Evolutionary conservation across 2,113 vertebrate species (phyloP), one percentile per base, ranked within the genome.

Genomic region (Gymnogyps californianus): DNA sequence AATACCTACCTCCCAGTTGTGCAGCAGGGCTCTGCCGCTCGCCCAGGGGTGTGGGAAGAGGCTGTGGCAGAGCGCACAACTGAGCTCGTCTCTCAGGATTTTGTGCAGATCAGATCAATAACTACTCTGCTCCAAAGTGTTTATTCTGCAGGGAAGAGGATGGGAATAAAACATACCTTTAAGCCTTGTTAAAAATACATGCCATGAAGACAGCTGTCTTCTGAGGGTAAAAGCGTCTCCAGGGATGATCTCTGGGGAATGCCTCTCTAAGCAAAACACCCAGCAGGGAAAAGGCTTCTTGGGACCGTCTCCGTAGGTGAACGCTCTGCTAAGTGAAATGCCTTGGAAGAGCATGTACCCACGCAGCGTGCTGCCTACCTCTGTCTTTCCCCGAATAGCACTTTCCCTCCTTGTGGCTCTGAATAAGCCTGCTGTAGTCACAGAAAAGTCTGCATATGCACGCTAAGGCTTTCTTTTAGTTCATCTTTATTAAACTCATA

Each of bases 181-280:
- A 86, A 91, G 89, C 70, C 74, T 89, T 62, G 81, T 85, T 94
- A 94, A 93, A 95, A 96, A 83, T 71, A 90, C 87, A 94, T 59
- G 59, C 38, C 29, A 16, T 22, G 51, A 93, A 93, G 87, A 76
- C 38, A 87, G 72, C 61, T 85, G 61, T 61, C 62, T 90, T 92
- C 36, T 49, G 54, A 38, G 74, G 40, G 83, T 87, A 79, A 83
- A 91, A 87, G 8, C 2, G 1, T 90, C 92, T 95, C 95, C 25
- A 34, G 86, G 65, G 93, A 95, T 11, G 25, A 38, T 92, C 90
- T 87, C 96, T 86, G 79, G 90, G 90, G 95, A 90, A 81, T 31
- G 78, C 26, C 71, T 89, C 67, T 83, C 62, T 77, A 88, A 86
- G 86, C 55, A 80, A 58, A 96, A 78, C 64, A 85, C 58, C 71